Base-by-base conservation (phyloP, 2,113 vertebrate species). In the Cichladusa arquata region DNA sequence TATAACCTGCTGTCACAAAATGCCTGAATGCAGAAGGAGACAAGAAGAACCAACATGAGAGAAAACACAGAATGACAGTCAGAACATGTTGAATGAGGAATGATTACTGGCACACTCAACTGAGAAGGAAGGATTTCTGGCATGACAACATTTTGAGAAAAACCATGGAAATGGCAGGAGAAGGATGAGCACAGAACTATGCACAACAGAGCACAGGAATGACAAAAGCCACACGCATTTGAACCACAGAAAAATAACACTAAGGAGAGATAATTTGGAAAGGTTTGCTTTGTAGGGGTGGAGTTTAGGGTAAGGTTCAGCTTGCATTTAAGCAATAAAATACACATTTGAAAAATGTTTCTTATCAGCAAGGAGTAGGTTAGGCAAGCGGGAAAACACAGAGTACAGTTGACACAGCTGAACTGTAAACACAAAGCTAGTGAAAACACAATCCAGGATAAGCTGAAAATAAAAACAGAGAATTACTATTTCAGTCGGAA, bases 71-170 rank as follows among this genome's bases (percentile, higher is more conserved):
- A 86, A 94, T n/a, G 58, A 88, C 86, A 90, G 92, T 44, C 70
- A 89, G 94, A 95, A 95, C 79, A 88, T 78, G 74, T 45, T 95
- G 95, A 94, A 94, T 73, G 85, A 94, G 29, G 81, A 92, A 61
- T 67, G 91, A 96, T 86, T 94, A 80, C 81, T 95, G 96, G 90
- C 95, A 86, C 6, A 3, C 58, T 91, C 74, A 73, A 0, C 51
- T 44, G 64, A 67, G 79, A 17, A 77, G 74, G 24, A 88, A 95
- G 74, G 90, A 86, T 90, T 92, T 69, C 90, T 94, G 93, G 91
- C 90, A 73, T 22, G 28, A 45, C 58, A 56, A 38, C 31, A 8
- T 67, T 90, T 88, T 78, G 76, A 93, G 71, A 62, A 86, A 89
- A 89, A 89, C 66, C 82, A 83, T 34, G 77, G 76, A 77, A 93